These are phyloP conservation scores for Scaptomyza cyrtandrae DNA, from an alignment of 2,888 invertebrate species.

Conservation along the genomic window DNA sequence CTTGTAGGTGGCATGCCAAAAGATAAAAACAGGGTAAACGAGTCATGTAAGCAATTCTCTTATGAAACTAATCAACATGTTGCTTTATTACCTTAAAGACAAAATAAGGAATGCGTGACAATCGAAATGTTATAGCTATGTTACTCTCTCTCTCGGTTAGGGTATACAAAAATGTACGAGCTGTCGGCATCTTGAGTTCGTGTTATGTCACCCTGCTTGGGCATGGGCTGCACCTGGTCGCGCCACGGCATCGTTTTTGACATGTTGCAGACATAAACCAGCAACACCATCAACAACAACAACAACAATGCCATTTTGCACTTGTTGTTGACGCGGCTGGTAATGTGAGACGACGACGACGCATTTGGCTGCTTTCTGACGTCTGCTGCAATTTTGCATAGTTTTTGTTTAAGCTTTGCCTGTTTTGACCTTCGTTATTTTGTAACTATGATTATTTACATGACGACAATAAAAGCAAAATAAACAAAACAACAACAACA, in stretches of 20 bases:
- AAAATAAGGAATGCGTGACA: background rate
- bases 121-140: background rate
- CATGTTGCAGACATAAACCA: constrained; percentile 53
- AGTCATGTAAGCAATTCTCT: constrained; percentile 18
- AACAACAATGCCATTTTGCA: constrained; percentile 54
- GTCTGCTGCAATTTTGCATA: constrained; percentile 48
- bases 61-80: constrained; percentile 1
- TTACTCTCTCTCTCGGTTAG: constrained; percentile 14
- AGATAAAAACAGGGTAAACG: constrained; percentile 22
- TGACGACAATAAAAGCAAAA: constrained; percentile 19
- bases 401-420: constrained; percentile 38
- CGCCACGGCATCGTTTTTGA: constrained; percentile 45
- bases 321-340: constrained; percentile 56
- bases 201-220: constrained; percentile 63
- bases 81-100: background rate
- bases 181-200: constrained; percentile 40
- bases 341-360: constrained; percentile 47
- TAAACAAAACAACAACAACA: constrained; percentile 2
- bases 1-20: constrained; percentile 49
- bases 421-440: constrained; percentile 65
- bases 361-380: constrained; percentile 8
- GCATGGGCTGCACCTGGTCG: constrained; percentile 52
- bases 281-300: constrained; percentile 31
- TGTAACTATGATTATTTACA: constrained; percentile 66
- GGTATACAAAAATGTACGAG: constrained; percentile 36